A percentile compares a stretch with the other conserved stretches of the same genome.
Evolutionary conservation across 1,140 invertebrate genomes (phyloP).

Genomic region (Heliconius himera): DNA sequence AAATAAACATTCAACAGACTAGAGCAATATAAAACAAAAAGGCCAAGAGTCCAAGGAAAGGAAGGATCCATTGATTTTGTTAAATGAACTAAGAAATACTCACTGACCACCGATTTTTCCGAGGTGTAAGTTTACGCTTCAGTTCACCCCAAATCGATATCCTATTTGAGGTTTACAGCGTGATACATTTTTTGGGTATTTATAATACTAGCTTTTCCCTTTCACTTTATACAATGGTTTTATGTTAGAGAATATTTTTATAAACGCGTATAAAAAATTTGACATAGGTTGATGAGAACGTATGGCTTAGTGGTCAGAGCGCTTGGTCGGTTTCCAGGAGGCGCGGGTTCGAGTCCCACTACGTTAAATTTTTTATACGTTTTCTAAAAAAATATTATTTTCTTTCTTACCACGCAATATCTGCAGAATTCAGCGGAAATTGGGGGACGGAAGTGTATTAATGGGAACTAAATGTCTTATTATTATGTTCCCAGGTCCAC

Average conservation of each 20-base stretch:
- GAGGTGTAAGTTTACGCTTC: conserved; percentile 22
- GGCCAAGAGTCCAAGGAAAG: conserved; percentile 33
- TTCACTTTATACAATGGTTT: background rate
- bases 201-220: background rate
- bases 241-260: background rate
- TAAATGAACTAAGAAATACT: conserved; percentile 65
- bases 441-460: too few species aligned
- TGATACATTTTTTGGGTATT: conserved; percentile 1
- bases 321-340: too few species aligned
- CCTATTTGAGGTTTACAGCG: conserved; percentile 1
- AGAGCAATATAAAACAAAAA: conserved; percentile 8
- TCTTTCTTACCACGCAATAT: too few species aligned
- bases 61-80: conserved; percentile 63
- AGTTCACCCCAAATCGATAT: conserved; percentile 14
- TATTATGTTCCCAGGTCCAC: too few species aligned
- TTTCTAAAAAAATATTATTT: too few species aligned
- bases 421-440: too few species aligned
- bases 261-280: background rate
- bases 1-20: conserved; percentile 18
- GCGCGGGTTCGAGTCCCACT: too few species aligned
- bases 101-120: conserved; percentile 55
- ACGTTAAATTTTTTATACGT: too few species aligned
- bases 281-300: too few species aligned
- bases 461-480: too few species aligned
- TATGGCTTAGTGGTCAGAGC: too few species aligned